These are phyloP conservation scores for Taeniopygia guttata DNA, from an alignment of 2,797 vertebrate species.

Conservation along the genomic window DNA sequence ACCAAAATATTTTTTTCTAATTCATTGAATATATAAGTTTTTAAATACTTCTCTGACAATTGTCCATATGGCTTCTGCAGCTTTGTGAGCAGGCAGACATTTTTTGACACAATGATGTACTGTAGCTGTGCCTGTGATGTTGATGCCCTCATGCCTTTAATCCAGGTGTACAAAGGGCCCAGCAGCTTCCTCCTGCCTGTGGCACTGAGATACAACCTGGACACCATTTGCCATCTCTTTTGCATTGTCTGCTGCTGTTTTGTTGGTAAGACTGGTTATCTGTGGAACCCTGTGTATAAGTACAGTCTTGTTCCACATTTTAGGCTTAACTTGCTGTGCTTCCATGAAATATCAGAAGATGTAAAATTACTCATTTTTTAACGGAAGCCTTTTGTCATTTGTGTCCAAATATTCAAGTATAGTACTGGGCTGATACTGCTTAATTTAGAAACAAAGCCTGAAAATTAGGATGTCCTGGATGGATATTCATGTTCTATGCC, in stretches of 20 bases:
- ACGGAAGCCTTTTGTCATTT: neutral
- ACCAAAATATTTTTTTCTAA: neutral
- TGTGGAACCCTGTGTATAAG: neutral
- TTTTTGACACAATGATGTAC: neutral
- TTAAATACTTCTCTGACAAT: neutral
- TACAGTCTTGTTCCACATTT: neutral
- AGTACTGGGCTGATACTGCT: neutral
- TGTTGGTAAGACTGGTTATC: neutral
- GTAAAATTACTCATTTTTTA: neutral
- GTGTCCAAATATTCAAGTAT: neutral
- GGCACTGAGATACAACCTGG: neutral
- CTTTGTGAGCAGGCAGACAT: neutral
- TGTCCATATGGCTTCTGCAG: neutral
- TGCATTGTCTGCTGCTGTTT: neutral
- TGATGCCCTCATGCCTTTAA: neutral
- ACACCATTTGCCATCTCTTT: neutral
- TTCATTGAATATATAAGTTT: neutral
- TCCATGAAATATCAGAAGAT: neutral
- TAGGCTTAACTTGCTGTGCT: neutral
- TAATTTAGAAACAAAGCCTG: neutral
- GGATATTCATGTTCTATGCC: fast-evolving
- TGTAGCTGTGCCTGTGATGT: neutral
- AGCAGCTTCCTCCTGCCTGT: neutral
- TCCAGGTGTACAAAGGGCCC: neutral
- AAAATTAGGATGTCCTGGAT: neutral